These are phyloP conservation scores for Nebria salina DNA, from an alignment of 2,888 invertebrate genomes.

Conservation along the genomic window DNA sequence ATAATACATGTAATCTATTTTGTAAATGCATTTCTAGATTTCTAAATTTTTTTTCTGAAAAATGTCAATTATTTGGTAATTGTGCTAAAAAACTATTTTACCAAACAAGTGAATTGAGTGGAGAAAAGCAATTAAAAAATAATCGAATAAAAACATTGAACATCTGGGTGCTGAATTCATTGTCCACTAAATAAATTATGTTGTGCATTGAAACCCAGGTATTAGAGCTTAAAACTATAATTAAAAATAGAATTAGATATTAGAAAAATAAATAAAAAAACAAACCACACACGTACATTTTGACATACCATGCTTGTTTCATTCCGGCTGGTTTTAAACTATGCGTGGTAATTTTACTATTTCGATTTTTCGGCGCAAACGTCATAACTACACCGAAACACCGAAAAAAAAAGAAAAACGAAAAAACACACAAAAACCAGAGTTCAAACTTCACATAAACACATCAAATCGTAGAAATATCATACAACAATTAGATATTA, in stretches of 20 bases:
- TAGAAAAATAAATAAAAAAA: conserved; percentile 1
- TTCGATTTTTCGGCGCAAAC: conserved; percentile 56
- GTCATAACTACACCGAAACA: conserved; percentile 52
- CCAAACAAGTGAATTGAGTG: too few relatives aligned
- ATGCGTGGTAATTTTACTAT: conserved; percentile 53
- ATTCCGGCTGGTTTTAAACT: conserved; percentile 53
- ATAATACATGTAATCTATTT: background rate
- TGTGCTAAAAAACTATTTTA: background rate
- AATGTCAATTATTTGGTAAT: background rate
- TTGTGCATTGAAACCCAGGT: background rate
- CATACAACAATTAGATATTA: background rate
- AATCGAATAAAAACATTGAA: too few relatives aligned
- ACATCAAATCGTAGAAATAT: background rate
- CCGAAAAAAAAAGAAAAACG: background rate
- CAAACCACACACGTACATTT: conserved; percentile 54
- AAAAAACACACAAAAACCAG: background rate
- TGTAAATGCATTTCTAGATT: background rate
- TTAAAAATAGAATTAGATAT: conserved; percentile 12
- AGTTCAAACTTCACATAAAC: background rate
- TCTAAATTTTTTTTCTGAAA: background rate
- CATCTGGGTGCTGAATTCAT: too few relatives aligned
- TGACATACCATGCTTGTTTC: conserved; percentile 59
- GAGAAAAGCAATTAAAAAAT: too few relatives aligned
- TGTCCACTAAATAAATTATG: too few relatives aligned
- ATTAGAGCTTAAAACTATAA: background rate